These are phyloP conservation scores for Drosophila maculinotata DNA, from an alignment of 2,888 invertebrate genomes.

Conservation along the genomic window DNA sequence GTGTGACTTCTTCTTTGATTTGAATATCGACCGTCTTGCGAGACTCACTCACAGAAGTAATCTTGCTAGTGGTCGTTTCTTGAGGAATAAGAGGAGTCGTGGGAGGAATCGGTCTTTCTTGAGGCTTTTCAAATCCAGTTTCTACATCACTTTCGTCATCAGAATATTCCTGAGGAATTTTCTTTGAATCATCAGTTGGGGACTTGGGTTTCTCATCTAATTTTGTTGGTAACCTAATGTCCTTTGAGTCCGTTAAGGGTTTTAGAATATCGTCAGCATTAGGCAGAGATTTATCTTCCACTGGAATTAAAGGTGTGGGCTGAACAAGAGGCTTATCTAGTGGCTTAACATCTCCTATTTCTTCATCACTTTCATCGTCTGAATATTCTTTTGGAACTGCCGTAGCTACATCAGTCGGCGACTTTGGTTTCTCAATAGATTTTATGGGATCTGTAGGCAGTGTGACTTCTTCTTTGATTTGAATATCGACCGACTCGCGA, in stretches of 20 bases:
- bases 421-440: too few species aligned
- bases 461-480: too few species aligned
- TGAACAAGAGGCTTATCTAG: too few species aligned
- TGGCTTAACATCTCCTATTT: too few species aligned
- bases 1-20: too few species aligned
- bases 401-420: too few species aligned
- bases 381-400: too few species aligned
- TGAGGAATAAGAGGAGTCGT: not conserved
- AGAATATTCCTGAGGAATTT: constrained; percentile 9
- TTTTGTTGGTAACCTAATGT: constrained; percentile 3
- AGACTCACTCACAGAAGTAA: constrained; percentile 6
- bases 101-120: not conserved
- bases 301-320: not conserved
- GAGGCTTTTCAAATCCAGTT: not conserved
- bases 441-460: too few species aligned
- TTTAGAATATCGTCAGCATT: not conserved
- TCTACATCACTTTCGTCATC: constrained; percentile 21
- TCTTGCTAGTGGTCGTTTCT: not conserved
- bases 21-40: not conserved
- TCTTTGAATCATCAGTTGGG: not conserved
- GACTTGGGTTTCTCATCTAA: constrained; percentile 22
- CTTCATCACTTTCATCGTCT: too few species aligned
- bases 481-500: too few species aligned
- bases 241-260: not conserved
- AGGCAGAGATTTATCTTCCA: constrained; percentile 5